These are phyloP conservation scores for Archegozetes longisetosus DNA, from an alignment of 1,140 invertebrate genomes.

Conservation along the genomic window DNA sequence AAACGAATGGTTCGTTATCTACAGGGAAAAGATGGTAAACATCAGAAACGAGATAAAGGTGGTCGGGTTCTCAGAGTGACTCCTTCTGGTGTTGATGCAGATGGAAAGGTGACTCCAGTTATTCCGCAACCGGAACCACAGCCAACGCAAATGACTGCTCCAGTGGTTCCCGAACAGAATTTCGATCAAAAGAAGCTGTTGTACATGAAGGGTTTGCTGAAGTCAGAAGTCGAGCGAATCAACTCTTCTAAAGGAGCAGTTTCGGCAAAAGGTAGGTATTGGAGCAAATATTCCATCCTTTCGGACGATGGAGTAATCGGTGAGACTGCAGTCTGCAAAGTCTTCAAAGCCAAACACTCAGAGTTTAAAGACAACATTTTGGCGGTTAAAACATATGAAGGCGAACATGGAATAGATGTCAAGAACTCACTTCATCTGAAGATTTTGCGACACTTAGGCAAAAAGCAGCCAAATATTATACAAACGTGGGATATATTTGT, in stretches of 20 bases:
- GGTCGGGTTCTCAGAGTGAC: neutral
- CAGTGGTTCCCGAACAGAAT: neutral
- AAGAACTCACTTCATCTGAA: slow-evolving; percentile 1
- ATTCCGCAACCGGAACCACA: too few relatives aligned
- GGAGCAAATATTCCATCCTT: neutral
- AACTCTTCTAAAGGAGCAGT: neutral
- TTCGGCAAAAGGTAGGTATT: neutral
- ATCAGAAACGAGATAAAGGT: neutral
- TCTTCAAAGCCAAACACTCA: neutral
- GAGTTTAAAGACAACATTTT: neutral
- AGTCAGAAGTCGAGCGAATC: slow-evolving; percentile 1
- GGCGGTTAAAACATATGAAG: neutral
- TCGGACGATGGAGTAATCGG: neutral
- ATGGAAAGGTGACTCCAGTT: neutral
- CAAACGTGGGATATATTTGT: slow-evolving; percentile 6
- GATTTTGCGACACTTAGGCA: slow-evolving; percentile 3
- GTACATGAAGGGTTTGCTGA: slow-evolving; percentile 3
- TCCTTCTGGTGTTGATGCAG: neutral
- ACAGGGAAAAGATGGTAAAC: neutral
- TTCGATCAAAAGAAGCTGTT: slow-evolving; percentile 4
- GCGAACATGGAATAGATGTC: neutral
- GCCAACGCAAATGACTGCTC: neutral
- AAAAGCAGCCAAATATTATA: neutral
- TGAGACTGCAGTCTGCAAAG: neutral
- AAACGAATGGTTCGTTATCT: neutral